A percentile compares a stretch with the other conserved stretches of the same genome.
phyloP scores from a whole-genome alignment of 2,888 invertebrate genomes.

The Choristoneura rosaceana region DNA sequence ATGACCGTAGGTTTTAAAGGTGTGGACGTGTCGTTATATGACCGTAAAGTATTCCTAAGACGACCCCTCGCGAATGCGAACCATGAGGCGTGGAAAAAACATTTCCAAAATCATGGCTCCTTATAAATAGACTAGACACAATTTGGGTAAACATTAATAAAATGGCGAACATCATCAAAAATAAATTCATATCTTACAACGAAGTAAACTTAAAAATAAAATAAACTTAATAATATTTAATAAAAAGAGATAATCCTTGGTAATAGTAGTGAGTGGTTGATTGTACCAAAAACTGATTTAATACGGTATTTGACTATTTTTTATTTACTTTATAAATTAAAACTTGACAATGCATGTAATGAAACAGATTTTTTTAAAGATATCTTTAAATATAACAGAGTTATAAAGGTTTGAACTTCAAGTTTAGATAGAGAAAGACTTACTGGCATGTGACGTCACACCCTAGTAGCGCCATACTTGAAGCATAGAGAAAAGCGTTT shows the following conservation, averaged over 20 bases:
- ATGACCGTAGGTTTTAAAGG: not conserved
- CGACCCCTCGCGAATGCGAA: slow-evolving; percentile 2
- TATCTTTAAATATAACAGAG: no score
- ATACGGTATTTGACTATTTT: no score
- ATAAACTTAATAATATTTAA: slow-evolving; percentile 4
- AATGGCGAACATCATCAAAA: slow-evolving; percentile 18
- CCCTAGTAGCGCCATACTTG: no score
- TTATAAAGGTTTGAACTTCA: no score
- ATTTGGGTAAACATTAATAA: slow-evolving; percentile 22
- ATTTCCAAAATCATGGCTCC: not conserved
- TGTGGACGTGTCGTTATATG: not conserved
- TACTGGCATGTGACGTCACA: no score
- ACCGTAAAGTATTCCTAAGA: not conserved
- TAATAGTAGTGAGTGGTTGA: not conserved
- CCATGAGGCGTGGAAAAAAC: not conserved
- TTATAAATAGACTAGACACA: slow-evolving; percentile 29
- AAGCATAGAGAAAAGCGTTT: no score
- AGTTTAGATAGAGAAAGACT: no score
- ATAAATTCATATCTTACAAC: slow-evolving; percentile 9
- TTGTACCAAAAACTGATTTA: not conserved
- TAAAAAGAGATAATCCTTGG: slow-evolving; percentile 4
- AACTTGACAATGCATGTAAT: no score
- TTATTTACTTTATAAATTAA: no score
- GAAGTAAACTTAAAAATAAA: slow-evolving; percentile 13
- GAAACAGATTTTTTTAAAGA: no score